A percentile compares a stretch with the other conserved stretches of the same genome.
These are phyloP conservation scores for Aurelia sp. DNA, from an alignment of 30 jellyfish, hydroid and myxozoan genomes.

Conservation along the genomic window DNA sequence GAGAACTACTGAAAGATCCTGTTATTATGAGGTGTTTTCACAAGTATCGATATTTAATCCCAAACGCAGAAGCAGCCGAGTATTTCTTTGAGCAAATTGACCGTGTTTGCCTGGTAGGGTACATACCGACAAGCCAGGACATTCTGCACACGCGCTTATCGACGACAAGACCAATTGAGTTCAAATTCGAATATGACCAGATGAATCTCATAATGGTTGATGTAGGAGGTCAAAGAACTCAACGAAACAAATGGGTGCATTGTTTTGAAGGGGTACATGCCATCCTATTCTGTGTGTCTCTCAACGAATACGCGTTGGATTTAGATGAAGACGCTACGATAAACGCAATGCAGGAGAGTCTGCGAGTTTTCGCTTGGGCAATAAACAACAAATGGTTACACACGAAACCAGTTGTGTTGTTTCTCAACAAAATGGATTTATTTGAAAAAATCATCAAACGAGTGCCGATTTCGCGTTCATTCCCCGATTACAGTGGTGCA, in stretches of 20 bases:
- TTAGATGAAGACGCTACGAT: conserved; percentile 40
- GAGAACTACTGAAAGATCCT: not conserved
- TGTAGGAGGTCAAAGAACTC: conserved; percentile 43
- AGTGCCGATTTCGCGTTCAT: conserved; percentile 3
- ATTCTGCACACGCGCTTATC: conserved; percentile 15
- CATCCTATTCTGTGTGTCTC: conserved; percentile 22
- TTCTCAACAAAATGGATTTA: conserved; percentile 51
- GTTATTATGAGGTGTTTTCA: not conserved
- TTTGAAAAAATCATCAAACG: conserved; percentile 33
- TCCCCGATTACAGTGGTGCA: conserved; percentile 48
- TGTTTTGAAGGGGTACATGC: conserved; percentile 32
- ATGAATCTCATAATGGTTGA: conserved; percentile 14
- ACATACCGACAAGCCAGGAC: conserved; percentile 17
- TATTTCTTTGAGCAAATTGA: conserved; percentile 20
- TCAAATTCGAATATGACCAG: not conserved
- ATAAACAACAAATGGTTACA: conserved; percentile 41
- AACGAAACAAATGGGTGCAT: conserved; percentile 33
- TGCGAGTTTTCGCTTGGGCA: conserved; percentile 13
- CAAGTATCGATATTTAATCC: not conserved
- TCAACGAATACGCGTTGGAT: conserved; percentile 15
- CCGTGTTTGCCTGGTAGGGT: not conserved
- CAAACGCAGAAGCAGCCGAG: conserved; percentile 10
- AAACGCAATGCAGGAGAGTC: conserved; percentile 42
- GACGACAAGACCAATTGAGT: conserved; percentile 12
- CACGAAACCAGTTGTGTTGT: conserved; percentile 38